These are phyloP conservation scores for Nebria brevicollis DNA, from an alignment of 2,888 invertebrate species.

Conservation along the genomic window DNA sequence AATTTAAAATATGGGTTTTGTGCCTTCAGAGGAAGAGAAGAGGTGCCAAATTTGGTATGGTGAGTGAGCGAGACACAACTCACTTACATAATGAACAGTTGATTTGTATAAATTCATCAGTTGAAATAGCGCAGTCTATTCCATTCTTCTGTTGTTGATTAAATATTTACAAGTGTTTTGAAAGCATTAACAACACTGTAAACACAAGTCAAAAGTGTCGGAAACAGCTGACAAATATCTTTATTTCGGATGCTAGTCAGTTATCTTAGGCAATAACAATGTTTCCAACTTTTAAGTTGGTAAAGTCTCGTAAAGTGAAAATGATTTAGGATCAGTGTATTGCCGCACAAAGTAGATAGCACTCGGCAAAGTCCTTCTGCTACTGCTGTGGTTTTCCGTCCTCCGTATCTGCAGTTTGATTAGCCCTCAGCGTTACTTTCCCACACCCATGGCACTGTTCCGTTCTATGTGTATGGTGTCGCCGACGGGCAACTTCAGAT, in stretches of 20 bases:
- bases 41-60: too few relatives aligned
- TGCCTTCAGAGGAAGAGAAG: not conserved
- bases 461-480: not conserved
- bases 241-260: not conserved
- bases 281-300: not conserved
- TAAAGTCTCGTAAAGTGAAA: not conserved
- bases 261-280: not conserved
- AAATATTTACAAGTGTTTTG: not conserved
- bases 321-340: not conserved
- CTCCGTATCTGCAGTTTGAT: not conserved
- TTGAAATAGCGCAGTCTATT: not conserved
- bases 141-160: not conserved
- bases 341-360: not conserved
- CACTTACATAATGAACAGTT: too few relatives aligned
- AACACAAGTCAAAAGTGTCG: not conserved
- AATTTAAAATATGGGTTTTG: constrained; percentile 7
- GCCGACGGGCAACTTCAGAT: constrained; percentile 13
- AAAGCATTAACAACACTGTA: not conserved
- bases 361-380: not conserved
- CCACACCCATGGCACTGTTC: not conserved
- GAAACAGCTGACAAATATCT: not conserved
- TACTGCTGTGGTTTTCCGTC: not conserved
- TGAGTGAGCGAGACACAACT: too few relatives aligned
- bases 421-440: not conserved
- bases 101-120: not conserved